phyloP scores from a whole-genome alignment of 1,140 invertebrate species.

The Aleiodes sp. region DNA sequence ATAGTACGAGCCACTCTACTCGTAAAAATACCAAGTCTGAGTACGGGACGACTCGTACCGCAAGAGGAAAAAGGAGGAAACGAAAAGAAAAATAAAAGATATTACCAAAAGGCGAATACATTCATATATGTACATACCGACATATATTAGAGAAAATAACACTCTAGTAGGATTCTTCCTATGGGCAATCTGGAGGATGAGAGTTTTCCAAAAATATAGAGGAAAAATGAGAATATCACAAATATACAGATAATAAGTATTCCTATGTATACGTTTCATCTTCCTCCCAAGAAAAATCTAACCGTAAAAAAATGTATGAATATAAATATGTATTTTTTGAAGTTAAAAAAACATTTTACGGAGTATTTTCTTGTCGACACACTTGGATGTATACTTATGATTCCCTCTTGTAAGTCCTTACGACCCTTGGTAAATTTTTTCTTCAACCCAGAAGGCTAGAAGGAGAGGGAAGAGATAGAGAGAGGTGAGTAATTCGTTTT shows the following conservation, averaged over 20 bases:
- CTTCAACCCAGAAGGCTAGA: neutral
- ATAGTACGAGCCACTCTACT: conserved; percentile 10
- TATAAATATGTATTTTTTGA: too few relatives aligned
- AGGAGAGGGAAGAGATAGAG: neutral
- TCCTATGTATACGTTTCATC: neutral
- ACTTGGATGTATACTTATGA: neutral
- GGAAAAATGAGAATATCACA: neutral
- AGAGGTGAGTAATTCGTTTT: conserved; percentile 48
- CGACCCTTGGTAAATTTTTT: conserved; percentile 21
- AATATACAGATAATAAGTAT: neutral
- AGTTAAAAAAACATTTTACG: neutral
- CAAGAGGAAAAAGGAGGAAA: neutral
- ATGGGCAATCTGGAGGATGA: neutral
- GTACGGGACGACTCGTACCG: conserved; percentile 11
- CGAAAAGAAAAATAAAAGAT: neutral
- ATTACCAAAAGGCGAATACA: neutral
- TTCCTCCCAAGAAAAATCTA: neutral
- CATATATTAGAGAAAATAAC: conserved; percentile 6
- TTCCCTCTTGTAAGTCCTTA: conserved; percentile 4
- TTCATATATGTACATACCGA: neutral
- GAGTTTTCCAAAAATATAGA: neutral
- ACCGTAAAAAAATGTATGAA: too few relatives aligned
- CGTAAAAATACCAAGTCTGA: conserved; percentile 20
- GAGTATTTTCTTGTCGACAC: neutral
- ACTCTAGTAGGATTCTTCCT: conserved; percentile 1